Evolutionary conservation across 2,797 vertebrate species (phyloP), one percentile per base, ranked within the genome.

Genomic region (Semotilus atromaculatus): DNA sequence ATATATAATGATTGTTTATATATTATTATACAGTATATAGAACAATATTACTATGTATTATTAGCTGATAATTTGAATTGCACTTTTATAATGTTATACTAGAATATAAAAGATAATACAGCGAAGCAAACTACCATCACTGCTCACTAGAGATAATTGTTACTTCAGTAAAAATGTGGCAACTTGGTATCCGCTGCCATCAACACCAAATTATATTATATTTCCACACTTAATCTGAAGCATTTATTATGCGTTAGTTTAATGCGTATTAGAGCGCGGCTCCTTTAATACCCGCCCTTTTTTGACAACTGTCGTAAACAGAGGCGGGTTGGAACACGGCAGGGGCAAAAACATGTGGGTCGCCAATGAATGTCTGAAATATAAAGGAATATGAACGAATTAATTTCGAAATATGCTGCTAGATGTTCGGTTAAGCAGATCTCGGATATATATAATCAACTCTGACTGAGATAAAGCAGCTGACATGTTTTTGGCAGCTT

Each of bases 271-370:
- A 18, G 19, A 10, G 78, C 21, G 16, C 38, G 40, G 29, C 4
- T 29, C 19, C 64, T 68, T 53, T 51, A 80, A 68, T 36, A 21
- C 23, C 21, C 82, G 34, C 60, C 72, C 45, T 19, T 26, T 34
- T 31, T 38, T 80, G 68, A 68, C 70, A 82, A 86, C 90, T 89
- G 89, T 90, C 86, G 90, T 60, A 86, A 92, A 88, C 0, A n/a
- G 38, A 11, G 4, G 11, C 21, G 36, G 34, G n/a, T 34, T 8
- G 1, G 23, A 93, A 94, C 93, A 92, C 93, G 94, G 93, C 92
- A 95, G 81, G 82, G 82, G 10, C 19, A 48, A 8, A 23, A 83
- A 36, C 76, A 83, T 64, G n/a, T 66, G 78, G 40, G 34, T 68
- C 0, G 43, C 16, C 29, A 78, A 1, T 45, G 29, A 8, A 13